Base-by-base conservation (phyloP, 2,113 vertebrate species). In the Bujurquina vittata region DNA sequence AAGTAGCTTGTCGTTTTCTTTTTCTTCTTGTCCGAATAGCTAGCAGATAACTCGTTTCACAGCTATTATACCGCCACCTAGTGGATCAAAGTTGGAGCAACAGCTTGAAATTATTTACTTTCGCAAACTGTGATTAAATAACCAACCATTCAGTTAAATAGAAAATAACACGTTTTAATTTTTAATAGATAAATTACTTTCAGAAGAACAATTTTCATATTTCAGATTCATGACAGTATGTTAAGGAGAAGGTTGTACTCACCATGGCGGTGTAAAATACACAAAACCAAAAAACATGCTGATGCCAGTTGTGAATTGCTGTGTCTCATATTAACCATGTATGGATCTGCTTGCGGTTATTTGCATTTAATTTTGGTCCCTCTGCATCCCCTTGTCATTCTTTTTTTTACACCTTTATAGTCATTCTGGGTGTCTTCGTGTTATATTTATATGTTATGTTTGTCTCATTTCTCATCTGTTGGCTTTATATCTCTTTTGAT, bases 21-120 rank as follows among this genome's bases (percentile, higher is more conserved):
- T 81, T 65, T 89, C 88, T 85, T 67, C 29, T 26, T 78, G 9
- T 76, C 85, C 80, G 54, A 22, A 63, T 40, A 83, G 75, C 65
- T 52, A 83, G n/a, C n/a, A 12, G 5, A 15, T 23, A 3, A 5
- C 10, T 3, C 10, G 4, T 1, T 57, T 72, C 26, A 54, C 12
- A 35, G 4, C 3, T 0, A 2, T 22, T 29, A 11, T 7, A 54
- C 12, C 55, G 35, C 88, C 93, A 4, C 69, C 87, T 88, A 12
- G 31, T 17, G 90, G 85, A 7, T 15, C 4, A 83, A 78, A 43
- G n/a, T 9, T 0, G 10, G 12, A 14, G 4, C 40, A 14, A 74
- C 84, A 55, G 69, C 20, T 65, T 40, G 29, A 49, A 43, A 49
- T 29, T 56, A 10, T 79, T 26, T 43, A 56, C 1, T 65, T 20